Conservation (phyloP, 2,888 invertebrate species). For the Pristionchus arcanus region DNA sequence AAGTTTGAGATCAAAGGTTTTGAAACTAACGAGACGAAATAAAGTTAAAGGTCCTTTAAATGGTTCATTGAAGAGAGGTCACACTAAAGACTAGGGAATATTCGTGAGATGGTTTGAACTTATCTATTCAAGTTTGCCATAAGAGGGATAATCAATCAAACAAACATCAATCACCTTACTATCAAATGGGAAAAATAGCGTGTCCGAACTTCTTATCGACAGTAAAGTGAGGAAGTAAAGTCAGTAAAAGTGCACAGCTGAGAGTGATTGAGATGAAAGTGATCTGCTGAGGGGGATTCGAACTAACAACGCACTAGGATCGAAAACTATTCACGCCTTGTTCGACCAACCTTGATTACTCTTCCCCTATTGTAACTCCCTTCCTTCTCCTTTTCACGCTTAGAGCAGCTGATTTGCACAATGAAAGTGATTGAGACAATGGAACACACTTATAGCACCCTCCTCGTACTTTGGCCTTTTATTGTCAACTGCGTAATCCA, state of each 20-base stretch:
- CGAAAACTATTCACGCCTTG: not conserved
- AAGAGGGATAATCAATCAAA: too few relatives aligned
- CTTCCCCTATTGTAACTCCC: slow-evolving; percentile 18
- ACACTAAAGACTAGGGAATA: not conserved
- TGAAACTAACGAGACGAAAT: not conserved
- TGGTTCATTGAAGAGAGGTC: not conserved
- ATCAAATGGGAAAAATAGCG: not conserved
- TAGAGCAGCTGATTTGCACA: slow-evolving; percentile 4
- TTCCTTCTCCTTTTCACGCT: not conserved
- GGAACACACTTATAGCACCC: not conserved
- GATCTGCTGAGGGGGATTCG: not conserved
- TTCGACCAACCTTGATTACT: slow-evolving; percentile 17
- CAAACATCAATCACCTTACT: not conserved
- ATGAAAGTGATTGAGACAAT: slow-evolving; percentile 17
- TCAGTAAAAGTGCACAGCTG: not conserved
- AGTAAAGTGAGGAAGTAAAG: not conserved
- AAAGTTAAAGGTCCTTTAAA: not conserved
- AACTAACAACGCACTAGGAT: slow-evolving; percentile 4
- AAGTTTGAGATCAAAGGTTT: not conserved
- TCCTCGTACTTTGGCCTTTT: not conserved
- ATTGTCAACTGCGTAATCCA: not conserved
- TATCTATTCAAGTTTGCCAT: not conserved
- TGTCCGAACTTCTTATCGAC: not conserved
- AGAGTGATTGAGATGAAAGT: not conserved
- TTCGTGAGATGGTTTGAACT: not conserved